phyloP scores from a whole-genome alignment of 2,113 vertebrate genomes.

The Notiomystis cincta region DNA sequence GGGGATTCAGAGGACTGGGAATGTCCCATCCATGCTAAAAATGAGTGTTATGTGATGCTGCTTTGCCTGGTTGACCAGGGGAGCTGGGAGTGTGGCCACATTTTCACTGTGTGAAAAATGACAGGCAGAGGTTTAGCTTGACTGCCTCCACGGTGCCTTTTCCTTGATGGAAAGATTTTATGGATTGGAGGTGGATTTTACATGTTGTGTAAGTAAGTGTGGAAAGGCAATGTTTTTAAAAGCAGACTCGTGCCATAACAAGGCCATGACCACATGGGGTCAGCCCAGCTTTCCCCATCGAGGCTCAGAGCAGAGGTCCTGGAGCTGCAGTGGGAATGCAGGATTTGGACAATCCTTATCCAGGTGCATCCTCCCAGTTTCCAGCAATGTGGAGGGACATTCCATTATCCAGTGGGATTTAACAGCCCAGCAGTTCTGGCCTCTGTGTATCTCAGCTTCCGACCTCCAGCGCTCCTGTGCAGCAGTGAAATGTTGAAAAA shows the following conservation, averaged over 20 bases:
- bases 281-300: constrained; percentile 13
- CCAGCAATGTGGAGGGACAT: no score
- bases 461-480: neutral
- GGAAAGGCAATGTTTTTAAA: neutral
- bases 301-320: neutral
- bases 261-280: neutral
- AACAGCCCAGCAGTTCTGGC: neutral
- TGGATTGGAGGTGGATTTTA: neutral
- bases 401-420: no score
- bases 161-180: neutral
- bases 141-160: rapidly evolving
- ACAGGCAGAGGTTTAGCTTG: neutral
- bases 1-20: neutral
- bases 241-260: rapidly evolving
- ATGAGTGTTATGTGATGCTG: rapidly evolving
- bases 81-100: rapidly evolving
- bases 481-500: rapidly evolving
- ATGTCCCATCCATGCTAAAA: neutral
- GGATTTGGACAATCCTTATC: neutral
- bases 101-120: neutral
- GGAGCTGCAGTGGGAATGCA: rapidly evolving
- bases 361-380: neutral
- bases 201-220: rapidly evolving
- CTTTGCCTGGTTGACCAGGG: neutral
- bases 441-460: neutral